Evolutionary conservation across 1,140 invertebrate genomes (phyloP), one percentile per base, ranked within the genome.

Genomic region (Eupristina koningsbergeri): DNA sequence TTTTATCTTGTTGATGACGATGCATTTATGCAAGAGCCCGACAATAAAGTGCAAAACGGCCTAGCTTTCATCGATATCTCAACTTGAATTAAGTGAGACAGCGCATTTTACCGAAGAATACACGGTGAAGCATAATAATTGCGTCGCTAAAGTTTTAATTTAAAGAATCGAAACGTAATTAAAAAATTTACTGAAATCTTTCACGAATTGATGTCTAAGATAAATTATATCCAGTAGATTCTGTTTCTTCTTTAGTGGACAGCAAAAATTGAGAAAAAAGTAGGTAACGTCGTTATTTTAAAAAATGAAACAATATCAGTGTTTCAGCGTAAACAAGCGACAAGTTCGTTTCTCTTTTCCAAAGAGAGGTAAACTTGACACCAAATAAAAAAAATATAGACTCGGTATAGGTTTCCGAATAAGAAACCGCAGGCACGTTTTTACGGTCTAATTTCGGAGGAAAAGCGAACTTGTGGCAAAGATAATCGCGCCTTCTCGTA

Each of bases 11-110:
- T 34, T 47, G 58, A 36, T n/a, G 19, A 31, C 29, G 53, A 77
- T 47, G 80, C 80, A 81, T 81, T 81, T 81, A 81, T 47, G 73
- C 29, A n/a, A 36, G 13, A 63, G 53, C 13, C 53, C 15, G 69
- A 63, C 53, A 63, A 81, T 73, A 80, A 80, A 53, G 39, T 34
- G 47, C 64, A n/a, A 31, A 34, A 29, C 34, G 17, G 3, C 47
- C 53, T n/a, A 58, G 53, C 22, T 67, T 79, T 26, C 17, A 1
- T 67, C 63, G 39, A 29, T 36, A 67, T 9, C 15, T 13, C 22
- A 58, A 9, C 22, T 26, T 58, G 5, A 13, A 22, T 26, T 58
- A 58, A 26, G 26, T 5, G 9, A 58, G 53, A 13, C 53, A 58
- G 13, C 53, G 19, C 69, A 36, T 53, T 26, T 47, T 39, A 64